Conservation (phyloP, 2,888 invertebrate genomes). For the Achlya flavicornis region DNA sequence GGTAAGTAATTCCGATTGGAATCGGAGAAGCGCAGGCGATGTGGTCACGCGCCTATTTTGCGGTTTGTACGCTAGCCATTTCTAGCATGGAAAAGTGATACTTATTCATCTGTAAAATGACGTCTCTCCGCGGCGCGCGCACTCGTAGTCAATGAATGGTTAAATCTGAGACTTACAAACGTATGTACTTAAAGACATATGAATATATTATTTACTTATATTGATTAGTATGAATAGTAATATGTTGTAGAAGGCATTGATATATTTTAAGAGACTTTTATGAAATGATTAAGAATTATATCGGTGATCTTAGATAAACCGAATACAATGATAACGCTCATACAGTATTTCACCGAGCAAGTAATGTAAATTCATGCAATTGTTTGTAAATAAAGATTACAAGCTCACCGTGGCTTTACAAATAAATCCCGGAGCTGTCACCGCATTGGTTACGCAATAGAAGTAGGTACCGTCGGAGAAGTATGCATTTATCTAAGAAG, state of each 20-base stretch:
- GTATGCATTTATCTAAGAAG: constrained; percentile 70
- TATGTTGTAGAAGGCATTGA: too few species aligned
- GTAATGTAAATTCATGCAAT: constrained; percentile 51
- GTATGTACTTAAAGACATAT: background rate
- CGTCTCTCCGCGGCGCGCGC: constrained; percentile 18
- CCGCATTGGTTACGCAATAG: constrained; percentile 65
- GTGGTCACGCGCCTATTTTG: constrained; percentile 70
- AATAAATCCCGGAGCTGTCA: constrained; percentile 55
- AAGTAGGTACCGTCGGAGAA: constrained; percentile 51
- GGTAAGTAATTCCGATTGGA: constrained; percentile 79
- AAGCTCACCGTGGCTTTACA: constrained; percentile 48
- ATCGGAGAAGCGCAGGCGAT: constrained; percentile 65
- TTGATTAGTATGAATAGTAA: background rate
- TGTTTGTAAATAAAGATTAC: constrained; percentile 61
- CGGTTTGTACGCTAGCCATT: constrained; percentile 63
- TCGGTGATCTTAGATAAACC: constrained; percentile 14
- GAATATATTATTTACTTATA: background rate
- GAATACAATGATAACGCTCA: constrained; percentile 8
- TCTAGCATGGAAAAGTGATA: constrained; percentile 51
- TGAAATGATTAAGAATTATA: constrained; percentile 1
- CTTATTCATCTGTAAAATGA: constrained; percentile 30
- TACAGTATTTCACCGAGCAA: constrained; percentile 27
- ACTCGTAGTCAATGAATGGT: constrained; percentile 33
- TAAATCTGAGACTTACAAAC: background rate
- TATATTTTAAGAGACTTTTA: too few species aligned